phyloP scores from a whole-genome alignment of 1,140 invertebrate species.

The Drosophila kepulauana region DNA sequence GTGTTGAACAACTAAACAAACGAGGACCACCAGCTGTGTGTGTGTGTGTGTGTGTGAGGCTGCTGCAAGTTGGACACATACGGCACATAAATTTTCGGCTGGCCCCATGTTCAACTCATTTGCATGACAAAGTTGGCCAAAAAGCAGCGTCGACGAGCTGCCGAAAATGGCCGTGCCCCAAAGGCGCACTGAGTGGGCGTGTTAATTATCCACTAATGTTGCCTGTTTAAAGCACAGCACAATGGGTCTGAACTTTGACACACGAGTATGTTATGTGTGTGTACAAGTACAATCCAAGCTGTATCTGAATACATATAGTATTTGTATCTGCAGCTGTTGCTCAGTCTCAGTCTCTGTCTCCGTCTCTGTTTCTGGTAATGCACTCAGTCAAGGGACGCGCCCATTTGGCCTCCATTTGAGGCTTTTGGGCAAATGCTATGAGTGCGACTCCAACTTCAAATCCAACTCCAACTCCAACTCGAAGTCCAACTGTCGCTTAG shows the following conservation, averaged over 20 bases:
- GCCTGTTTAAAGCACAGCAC: slow-evolving; percentile 52
- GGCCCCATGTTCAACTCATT: slow-evolving; percentile 68
- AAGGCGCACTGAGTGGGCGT: slow-evolving; percentile 57
- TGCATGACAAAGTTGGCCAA: slow-evolving; percentile 82
- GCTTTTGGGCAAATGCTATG: slow-evolving; percentile 5
- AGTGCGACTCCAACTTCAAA: neutral
- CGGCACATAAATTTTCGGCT: slow-evolving; percentile 62
- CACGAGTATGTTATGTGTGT: slow-evolving; percentile 29
- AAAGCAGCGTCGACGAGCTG: slow-evolving; percentile 38
- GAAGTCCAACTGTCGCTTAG: slow-evolving; percentile 17
- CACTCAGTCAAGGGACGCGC: slow-evolving; percentile 35
- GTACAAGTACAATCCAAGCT: slow-evolving; percentile 12
- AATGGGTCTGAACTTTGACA: slow-evolving; percentile 66
- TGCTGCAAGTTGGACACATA: slow-evolving; percentile 54
- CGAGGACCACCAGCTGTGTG: slow-evolving; percentile 61
- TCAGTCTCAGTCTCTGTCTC: no score
- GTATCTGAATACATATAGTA: slow-evolving; percentile 21
- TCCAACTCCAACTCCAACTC: neutral
- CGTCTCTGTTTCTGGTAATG: slow-evolving; percentile 40
- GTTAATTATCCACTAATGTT: slow-evolving; percentile 82
- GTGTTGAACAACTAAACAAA: slow-evolving; percentile 41
- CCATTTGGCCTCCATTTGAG: slow-evolving; percentile 43
- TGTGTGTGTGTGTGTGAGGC: slow-evolving; percentile 20
- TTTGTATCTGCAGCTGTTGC: no score
- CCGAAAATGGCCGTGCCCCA: neutral